Evolutionary conservation across 2,888 invertebrate species (phyloP).

Genomic region (Odontomyia ornata): DNA sequence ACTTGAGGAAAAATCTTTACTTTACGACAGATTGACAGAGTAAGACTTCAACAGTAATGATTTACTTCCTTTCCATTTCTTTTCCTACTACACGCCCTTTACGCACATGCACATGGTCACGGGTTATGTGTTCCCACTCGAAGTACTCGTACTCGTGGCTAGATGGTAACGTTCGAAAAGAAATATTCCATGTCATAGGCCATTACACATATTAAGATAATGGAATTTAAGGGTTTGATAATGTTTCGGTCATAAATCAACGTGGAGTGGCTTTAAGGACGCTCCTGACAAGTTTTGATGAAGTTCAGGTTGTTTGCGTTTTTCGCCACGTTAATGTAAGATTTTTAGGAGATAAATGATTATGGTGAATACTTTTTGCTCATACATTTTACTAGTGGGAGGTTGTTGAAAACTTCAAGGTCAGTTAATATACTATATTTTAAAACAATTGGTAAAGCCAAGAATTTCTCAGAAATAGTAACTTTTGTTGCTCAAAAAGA

Average conservation of each 20-base stretch:
- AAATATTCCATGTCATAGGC: conserved; percentile 24
- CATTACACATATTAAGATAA: conserved; percentile 36
- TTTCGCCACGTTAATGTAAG: too few species aligned
- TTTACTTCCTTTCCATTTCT: conserved; percentile 21
- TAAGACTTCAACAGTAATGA: conserved; percentile 41
- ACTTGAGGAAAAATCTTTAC: conserved; percentile 19
- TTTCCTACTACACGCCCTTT: not conserved
- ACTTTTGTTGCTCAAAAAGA: too few species aligned
- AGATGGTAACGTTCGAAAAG: not conserved
- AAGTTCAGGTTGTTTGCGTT: conserved; percentile 2
- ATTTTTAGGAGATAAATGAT: too few species aligned
- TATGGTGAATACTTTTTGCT: too few species aligned
- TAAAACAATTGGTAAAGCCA: too few species aligned
- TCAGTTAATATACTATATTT: too few species aligned
- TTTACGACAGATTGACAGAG: conserved; percentile 38
- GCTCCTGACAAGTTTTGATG: conserved; percentile 26
- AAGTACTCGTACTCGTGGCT: not conserved
- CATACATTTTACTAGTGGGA: too few species aligned
- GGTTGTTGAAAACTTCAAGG: too few species aligned
- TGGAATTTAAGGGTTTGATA: conserved; percentile 38
- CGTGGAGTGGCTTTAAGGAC: conserved; percentile 15
- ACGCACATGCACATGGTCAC: conserved; percentile 19
- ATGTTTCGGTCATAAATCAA: conserved; percentile 31
- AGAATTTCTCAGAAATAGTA: too few species aligned
- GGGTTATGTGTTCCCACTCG: not conserved